A percentile compares a stretch with the other conserved stretches of the same genome.
These are phyloP conservation scores for Aphis craccivora DNA, from an alignment of 1,140 invertebrate species.

Conservation along the genomic window DNA sequence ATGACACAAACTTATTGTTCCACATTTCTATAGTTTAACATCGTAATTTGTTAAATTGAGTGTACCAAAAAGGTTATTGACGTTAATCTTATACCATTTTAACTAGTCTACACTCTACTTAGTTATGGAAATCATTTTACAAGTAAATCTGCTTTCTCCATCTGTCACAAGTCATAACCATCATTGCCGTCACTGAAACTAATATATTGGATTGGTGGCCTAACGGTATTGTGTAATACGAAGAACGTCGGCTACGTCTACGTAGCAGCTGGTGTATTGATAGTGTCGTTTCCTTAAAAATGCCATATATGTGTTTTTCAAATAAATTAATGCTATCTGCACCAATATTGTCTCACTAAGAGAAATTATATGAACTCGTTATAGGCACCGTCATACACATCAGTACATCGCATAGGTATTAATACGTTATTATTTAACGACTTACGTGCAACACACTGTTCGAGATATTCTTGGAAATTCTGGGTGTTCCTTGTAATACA, in stretches of 20 bases:
- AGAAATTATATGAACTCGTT: neutral
- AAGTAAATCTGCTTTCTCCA: constrained; percentile 38
- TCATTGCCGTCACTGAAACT: neutral
- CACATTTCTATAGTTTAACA: neutral
- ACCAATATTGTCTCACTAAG: neutral
- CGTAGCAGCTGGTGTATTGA: neutral
- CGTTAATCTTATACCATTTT: neutral
- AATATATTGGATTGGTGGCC: neutral
- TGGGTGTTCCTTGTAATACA: neutral
- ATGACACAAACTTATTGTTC: neutral
- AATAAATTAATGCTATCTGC: constrained; percentile 4
- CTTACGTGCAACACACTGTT: neutral
- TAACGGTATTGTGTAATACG: constrained; percentile 13
- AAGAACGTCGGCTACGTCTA: neutral
- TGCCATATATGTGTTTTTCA: neutral
- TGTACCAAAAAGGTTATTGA: neutral
- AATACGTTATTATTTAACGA: neutral
- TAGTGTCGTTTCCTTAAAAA: constrained; percentile 17
- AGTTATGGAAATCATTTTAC: constrained; percentile 31
- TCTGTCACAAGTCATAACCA: neutral
- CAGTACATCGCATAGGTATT: neutral
- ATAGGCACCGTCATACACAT: neutral
- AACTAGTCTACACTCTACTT: neutral
- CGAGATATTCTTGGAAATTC: neutral
- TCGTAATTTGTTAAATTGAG: neutral